Percentiles rank a stretch among this genome's conserved stretches.
phyloP scores from a whole-genome alignment of 2,888 invertebrate genomes.

The Allacma fusca region DNA sequence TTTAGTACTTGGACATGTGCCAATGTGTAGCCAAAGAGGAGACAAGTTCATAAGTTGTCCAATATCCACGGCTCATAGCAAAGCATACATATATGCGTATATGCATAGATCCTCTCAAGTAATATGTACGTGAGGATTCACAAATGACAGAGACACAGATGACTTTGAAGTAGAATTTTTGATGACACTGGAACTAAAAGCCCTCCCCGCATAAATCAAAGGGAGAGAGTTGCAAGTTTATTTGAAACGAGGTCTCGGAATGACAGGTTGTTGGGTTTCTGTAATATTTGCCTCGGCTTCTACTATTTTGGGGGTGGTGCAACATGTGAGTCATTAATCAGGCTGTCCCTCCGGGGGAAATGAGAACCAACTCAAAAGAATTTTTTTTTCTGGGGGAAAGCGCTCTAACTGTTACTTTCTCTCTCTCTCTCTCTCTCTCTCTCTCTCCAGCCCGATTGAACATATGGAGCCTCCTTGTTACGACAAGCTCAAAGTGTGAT shows the following conservation, averaged over 20 bases:
- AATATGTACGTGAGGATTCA: background rate
- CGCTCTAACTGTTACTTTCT: too few species aligned
- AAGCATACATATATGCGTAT: too few species aligned
- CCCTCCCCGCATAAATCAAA: background rate
- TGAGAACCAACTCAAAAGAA: background rate
- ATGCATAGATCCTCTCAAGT: too few species aligned
- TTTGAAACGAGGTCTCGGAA: background rate
- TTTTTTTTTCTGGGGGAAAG: background rate
- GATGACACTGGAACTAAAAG: conserved; percentile 8
- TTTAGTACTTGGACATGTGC: too few species aligned
- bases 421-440: too few species aligned
- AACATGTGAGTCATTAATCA: background rate
- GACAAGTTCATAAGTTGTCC: too few species aligned
- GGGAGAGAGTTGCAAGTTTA: background rate
- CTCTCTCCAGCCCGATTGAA: too few species aligned
- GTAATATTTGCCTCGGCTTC: background rate
- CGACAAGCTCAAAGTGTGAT: too few species aligned
- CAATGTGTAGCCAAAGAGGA: too few species aligned
- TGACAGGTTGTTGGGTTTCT: background rate
- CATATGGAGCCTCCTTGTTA: too few species aligned
- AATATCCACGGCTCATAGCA: too few species aligned
- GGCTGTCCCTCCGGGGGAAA: background rate
- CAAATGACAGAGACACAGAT: background rate
- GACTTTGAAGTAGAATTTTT: conserved; percentile 2
- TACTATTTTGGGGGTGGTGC: background rate